Evolutionary conservation across 2,113 vertebrate species (phyloP).

Genomic region (Periophthalmodon schlosseri): DNA sequence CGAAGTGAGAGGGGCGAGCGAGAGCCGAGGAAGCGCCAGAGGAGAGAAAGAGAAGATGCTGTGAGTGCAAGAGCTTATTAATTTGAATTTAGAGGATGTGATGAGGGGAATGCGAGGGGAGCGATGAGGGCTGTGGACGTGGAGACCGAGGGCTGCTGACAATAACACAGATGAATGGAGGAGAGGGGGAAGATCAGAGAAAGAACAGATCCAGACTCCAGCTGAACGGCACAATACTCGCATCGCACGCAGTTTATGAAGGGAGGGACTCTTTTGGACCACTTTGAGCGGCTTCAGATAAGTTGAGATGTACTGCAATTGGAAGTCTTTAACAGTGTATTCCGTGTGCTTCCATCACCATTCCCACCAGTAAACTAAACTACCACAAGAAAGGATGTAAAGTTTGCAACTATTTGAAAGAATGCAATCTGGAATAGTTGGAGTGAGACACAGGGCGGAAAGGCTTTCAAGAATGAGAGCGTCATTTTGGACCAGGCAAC

Average conservation of each 20-base stretch:
- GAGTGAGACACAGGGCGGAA: background rate
- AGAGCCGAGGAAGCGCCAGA: constrained; percentile 1
- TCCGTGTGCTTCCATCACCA: constrained; percentile 5
- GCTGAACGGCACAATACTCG: constrained; percentile 30
- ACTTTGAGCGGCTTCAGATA: constrained; percentile 40
- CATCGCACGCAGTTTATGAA: constrained; percentile 15
- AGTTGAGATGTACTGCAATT: constrained; percentile 20
- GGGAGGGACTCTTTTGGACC: constrained; percentile 14
- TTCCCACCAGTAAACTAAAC: background rate
- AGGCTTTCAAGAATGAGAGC: constrained; percentile 3
- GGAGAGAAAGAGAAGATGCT: constrained; percentile 32
- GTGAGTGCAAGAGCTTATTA: constrained; percentile 56
- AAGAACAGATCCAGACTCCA: constrained; percentile 11
- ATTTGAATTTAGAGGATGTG: constrained; percentile 59
- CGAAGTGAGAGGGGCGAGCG: constrained; percentile 16
- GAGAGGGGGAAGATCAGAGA: constrained; percentile 7
- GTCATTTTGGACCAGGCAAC: background rate
- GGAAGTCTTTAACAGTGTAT: constrained; percentile 12
- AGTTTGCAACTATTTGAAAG: constrained; percentile 19
- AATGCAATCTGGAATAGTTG: background rate
- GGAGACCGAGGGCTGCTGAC: background rate
- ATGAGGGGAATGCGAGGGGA: constrained; percentile 26
- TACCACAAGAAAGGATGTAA: constrained; percentile 7
- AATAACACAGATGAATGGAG: constrained; percentile 13
- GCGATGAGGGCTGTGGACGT: constrained; percentile 2